Conservation (phyloP, 2,888 invertebrate genomes). For the Willowsia nigromaculata region DNA sequence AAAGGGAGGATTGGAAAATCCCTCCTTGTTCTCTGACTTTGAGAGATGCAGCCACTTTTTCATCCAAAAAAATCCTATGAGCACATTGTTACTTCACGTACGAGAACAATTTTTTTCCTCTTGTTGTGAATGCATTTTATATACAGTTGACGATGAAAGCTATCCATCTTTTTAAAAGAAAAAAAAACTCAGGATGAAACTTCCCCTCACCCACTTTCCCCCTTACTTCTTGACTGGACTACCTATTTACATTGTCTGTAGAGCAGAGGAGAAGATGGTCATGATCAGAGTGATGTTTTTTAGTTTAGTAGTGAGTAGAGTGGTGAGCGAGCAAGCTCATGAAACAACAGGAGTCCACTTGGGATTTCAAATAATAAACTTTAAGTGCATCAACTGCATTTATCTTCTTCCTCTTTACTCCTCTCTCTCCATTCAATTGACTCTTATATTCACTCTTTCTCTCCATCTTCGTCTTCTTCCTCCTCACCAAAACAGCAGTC, state of each 20-base stretch:
- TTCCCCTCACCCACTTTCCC: background rate
- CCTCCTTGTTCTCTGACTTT: conserved; percentile 41
- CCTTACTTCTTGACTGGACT: conserved; percentile 49
- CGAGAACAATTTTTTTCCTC: background rate
- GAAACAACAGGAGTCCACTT: conserved; percentile 66
- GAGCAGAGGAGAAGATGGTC: background rate
- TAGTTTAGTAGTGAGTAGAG: background rate
- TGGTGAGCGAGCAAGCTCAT: conserved; percentile 22
- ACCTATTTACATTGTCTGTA: background rate
- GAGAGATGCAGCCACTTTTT: conserved; percentile 53
- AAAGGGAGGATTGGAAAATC: background rate
- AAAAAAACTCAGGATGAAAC: background rate
- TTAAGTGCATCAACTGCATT: conserved; percentile 65
- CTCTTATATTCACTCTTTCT: background rate
- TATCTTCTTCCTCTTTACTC: conserved; percentile 57
- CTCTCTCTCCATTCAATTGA: conserved; percentile 35
- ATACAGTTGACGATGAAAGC: conserved; percentile 48
- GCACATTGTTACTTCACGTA: background rate
- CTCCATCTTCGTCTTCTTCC: background rate
- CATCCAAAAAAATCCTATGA: conserved; percentile 6
- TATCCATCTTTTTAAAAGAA: conserved; percentile 56
- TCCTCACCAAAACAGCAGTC: background rate
- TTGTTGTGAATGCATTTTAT: background rate
- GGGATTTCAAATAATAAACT: conserved; percentile 67
- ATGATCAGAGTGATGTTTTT: background rate